Percentiles rank a stretch among this genome's conserved stretches.
These are phyloP conservation scores for Camponotus fellah DNA, from an alignment of 2,888 invertebrate genomes.

Conservation along the genomic window DNA sequence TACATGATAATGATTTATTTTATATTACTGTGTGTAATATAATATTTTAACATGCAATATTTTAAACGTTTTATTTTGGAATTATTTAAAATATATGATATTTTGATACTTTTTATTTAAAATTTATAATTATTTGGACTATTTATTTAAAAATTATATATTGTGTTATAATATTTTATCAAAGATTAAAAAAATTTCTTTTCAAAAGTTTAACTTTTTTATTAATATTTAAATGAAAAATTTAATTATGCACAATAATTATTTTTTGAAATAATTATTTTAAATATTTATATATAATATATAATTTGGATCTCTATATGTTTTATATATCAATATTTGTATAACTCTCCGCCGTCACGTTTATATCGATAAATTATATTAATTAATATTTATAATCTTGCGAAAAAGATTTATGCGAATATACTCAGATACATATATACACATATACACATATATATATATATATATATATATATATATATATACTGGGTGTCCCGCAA, in stretches of 20 bases:
- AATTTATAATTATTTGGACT: neutral
- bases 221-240: neutral
- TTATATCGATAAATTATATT: neutral
- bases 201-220: neutral
- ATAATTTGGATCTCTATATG: neutral
- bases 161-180: neutral
- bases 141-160: neutral
- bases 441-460: neutral
- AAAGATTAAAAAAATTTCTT: neutral
- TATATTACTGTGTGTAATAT: neutral
- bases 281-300: no score
- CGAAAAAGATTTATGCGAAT: neutral
- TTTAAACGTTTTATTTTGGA: neutral
- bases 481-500: no score
- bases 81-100: neutral
- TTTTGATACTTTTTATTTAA: neutral
- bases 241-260: neutral
- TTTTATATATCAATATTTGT: neutral
- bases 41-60: neutral
- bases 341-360: no score
- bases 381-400: neutral
- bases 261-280: neutral
- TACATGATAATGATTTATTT: neutral
- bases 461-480: no score
- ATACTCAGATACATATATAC: neutral